Conservation (phyloP, 1,140 invertebrate genomes). For the Drosophila nebulosa region DNA sequence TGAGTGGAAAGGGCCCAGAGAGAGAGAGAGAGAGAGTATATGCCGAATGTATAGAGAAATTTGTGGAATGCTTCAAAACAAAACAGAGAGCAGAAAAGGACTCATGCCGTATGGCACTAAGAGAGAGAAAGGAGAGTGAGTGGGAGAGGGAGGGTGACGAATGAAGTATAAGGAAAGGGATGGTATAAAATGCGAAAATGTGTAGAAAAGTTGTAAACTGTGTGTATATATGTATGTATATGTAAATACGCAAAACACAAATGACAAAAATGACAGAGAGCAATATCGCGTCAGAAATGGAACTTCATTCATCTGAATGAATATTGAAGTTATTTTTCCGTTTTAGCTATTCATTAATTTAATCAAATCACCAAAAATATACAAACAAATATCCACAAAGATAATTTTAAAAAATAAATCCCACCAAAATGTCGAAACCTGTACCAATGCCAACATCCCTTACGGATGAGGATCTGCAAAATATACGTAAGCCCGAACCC, state of each 20-base stretch:
- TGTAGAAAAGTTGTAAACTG: slow-evolving; percentile 16
- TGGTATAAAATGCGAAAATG: neutral
- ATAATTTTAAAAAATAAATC: slow-evolving; percentile 18
- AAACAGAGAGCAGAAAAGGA: slow-evolving; percentile 5
- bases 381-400: neutral
- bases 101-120: neutral
- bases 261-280: neutral
- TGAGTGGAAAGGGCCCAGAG: neutral
- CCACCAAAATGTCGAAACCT: slow-evolving; percentile 71
- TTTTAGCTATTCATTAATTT: neutral
- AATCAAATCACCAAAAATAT: neutral
- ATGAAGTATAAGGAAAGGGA: neutral
- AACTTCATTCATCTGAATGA: neutral
- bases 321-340: neutral
- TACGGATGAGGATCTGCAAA: slow-evolving; percentile 58
- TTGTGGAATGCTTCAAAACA: slow-evolving; percentile 19
- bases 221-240: neutral
- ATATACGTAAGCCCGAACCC: slow-evolving; percentile 53
- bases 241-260: neutral
- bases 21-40: neutral
- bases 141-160: neutral
- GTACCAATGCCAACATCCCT: slow-evolving; percentile 57
- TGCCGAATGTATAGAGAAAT: slow-evolving; percentile 20
- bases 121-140: slow-evolving; percentile 1
- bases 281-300: no score